These are phyloP conservation scores for Pseudomyrmex sp. DNA, from an alignment of 1,140 invertebrate species.

Conservation along the genomic window DNA sequence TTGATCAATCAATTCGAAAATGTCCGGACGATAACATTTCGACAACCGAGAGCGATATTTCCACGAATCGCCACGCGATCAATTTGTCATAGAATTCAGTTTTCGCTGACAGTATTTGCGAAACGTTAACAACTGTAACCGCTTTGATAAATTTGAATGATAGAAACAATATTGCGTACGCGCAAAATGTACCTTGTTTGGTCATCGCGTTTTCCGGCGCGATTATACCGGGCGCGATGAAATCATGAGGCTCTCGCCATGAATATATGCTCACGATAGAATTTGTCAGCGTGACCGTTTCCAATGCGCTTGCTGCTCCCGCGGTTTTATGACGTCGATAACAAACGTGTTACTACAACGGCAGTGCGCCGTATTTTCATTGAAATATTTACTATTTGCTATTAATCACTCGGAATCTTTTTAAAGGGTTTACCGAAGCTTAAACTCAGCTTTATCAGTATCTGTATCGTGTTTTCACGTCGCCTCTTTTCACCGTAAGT, in stretches of 20 bases:
- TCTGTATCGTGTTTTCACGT: constrained; percentile 20
- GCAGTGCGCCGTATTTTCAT: constrained; percentile 7
- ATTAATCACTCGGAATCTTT: constrained; percentile 18
- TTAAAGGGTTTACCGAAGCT: constrained; percentile 5
- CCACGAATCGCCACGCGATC: constrained; percentile 8
- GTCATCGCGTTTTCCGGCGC: constrained; percentile 39
- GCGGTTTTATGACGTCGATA: constrained; percentile 23
- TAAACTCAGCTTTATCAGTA: constrained; percentile 12
- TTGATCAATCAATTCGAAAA: constrained; percentile 32
- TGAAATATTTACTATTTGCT: constrained; percentile 20
- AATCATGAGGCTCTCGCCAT: constrained; percentile 51
- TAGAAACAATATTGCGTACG: constrained; percentile 42
- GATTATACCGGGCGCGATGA: constrained; percentile 45
- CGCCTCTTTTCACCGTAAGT: constrained; percentile 10
- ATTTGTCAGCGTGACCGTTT: constrained; percentile 12
- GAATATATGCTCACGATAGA: constrained; percentile 31
- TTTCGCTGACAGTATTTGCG: constrained; percentile 26
- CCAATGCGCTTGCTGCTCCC: constrained; percentile 10
- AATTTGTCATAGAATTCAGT: constrained; percentile 46
- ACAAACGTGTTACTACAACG: constrained; percentile 35
- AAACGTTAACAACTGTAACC: constrained; percentile 50
- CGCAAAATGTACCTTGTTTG: constrained; percentile 41
- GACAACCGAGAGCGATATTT: constrained; percentile 31
- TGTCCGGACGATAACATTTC: constrained; percentile 24
- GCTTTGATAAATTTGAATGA: constrained; percentile 55